A percentile compares a stretch with the other conserved stretches of the same genome.
Conservation (phyloP, 2,888 invertebrate genomes). For the Sialis lutaria region DNA sequence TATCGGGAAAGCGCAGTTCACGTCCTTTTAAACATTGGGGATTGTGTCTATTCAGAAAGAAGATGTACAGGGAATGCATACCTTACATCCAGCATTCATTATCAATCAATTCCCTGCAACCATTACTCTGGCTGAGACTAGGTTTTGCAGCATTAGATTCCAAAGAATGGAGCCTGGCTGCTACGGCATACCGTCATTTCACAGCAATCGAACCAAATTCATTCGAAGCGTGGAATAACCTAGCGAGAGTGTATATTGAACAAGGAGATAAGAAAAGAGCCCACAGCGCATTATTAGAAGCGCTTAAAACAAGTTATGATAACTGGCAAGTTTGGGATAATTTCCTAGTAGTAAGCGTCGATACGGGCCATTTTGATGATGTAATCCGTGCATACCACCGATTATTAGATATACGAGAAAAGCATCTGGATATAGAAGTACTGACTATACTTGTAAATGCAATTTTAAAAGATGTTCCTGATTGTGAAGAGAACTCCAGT, state of each 20-base stretch:
- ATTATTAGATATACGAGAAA: constrained; percentile 66
- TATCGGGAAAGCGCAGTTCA: constrained; percentile 65
- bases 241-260: constrained; percentile 84
- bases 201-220: constrained; percentile 74
- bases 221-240: constrained; percentile 96
- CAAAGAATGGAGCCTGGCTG: constrained; percentile 69
- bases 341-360: constrained; percentile 70
- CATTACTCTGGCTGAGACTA: constrained; percentile 67
- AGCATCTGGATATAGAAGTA: constrained; percentile 62
- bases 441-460: constrained; percentile 53
- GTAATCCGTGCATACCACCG: constrained; percentile 72
- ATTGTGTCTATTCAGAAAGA: constrained; percentile 51
- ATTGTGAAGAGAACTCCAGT: constrained; percentile 38
- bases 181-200: constrained; percentile 70
- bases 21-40: constrained; percentile 84
- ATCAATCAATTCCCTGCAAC: constrained; percentile 75
- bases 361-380: constrained; percentile 72
- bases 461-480: constrained; percentile 41
- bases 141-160: constrained; percentile 68
- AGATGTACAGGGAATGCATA: constrained; percentile 61
- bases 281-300: constrained; percentile 70
- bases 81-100: constrained; percentile 67
- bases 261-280: constrained; percentile 74
- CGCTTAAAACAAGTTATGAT: constrained; percentile 80
- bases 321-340: constrained; percentile 97